Base-by-base conservation (phyloP, 2,113 vertebrate genomes). In the Crotalus tigris region DNA sequence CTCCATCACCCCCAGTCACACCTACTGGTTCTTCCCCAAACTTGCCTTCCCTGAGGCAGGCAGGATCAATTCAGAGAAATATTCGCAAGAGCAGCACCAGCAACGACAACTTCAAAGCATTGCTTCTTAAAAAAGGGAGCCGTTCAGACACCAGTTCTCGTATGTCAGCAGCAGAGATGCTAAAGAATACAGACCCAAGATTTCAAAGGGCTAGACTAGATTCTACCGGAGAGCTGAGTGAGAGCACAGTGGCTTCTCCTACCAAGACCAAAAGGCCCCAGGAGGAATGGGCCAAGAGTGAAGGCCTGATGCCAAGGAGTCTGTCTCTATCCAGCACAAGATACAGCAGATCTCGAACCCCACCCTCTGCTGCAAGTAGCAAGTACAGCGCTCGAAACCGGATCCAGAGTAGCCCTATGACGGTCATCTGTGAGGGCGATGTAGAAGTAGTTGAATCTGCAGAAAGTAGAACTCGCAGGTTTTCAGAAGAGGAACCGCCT, bases 371-470 rank as follows among this genome's bases (percentile, higher is more conserved):
- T 0, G 98, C 99, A 97, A 99, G 99, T 98, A 99, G 99, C 98
- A 98, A 98, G 94, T 99, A 99, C 96, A 99, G 98, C 29, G 94
- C 98, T 26, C 98, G 99, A 89, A 98, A 97, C 96, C 98, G 99
- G 29, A 98, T 99, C 97, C 98, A 98, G 95, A 99, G 99, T 98
- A 99, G 99, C 97, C 99, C 99, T 44, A 99, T 99, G 99, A 99
- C 99, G 0, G 99, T 99, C 89, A 99, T 99, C 96, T 98, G 99
- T 0, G 99, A 99, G 95, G 98, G 99, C 0, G 99, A 99, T 19
- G 98, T 99, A 15, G 99, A 99, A 88, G 94, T 96, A 90, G 85
- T 95, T 0, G 99, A 99, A 92, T 96, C 97, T 2, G 93, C 94
- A 0, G 98, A 98, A 29, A 95, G 92, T 91, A 96, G 98, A 64